Conservation (phyloP, 1,140 invertebrate genomes). For the Zophobas morio region DNA sequence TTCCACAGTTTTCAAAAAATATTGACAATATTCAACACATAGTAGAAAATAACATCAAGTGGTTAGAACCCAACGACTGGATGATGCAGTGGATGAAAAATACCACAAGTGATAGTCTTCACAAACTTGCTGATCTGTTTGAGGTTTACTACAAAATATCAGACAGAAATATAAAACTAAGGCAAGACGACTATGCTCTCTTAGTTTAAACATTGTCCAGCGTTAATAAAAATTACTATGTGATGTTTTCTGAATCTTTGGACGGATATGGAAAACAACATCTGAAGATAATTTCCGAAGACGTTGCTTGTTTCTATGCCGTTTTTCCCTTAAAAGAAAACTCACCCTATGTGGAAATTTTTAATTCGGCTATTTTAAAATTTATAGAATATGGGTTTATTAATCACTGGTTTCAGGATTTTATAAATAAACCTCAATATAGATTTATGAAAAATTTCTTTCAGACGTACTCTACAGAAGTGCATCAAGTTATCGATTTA, state of each 20-base stretch:
- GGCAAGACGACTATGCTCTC: constrained; percentile 3
- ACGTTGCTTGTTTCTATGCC: not conserved
- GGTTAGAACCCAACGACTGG: constrained; percentile 23
- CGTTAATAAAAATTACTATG: constrained; percentile 16
- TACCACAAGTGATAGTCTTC: not conserved
- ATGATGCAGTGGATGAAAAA: constrained; percentile 34
- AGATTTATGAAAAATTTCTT: constrained; percentile 22
- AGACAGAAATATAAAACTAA: constrained; percentile 15
- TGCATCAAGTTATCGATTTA: constrained; percentile 11
- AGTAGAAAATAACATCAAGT: constrained; percentile 17
- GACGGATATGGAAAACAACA: constrained; percentile 20
- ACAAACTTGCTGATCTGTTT: constrained; percentile 22
- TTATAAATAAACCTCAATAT: constrained; percentile 5
- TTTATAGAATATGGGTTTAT: constrained; percentile 37
- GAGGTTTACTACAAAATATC: not conserved
- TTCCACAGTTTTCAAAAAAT: constrained; percentile 10
- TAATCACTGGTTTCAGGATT: constrained; percentile 31
- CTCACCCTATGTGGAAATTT: constrained; percentile 6
- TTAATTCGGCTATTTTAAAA: not conserved
- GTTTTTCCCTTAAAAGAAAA: constrained; percentile 28
- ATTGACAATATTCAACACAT: constrained; percentile 25
- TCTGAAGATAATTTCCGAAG: constrained; percentile 18
- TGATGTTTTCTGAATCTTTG: constrained; percentile 24
- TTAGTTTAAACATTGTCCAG: constrained; percentile 9
- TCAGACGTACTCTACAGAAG: not conserved